Percentiles rank a stretch among this genome's conserved stretches.
Conservation (phyloP, 2,888 invertebrate species). For the Noctua pronuba region DNA sequence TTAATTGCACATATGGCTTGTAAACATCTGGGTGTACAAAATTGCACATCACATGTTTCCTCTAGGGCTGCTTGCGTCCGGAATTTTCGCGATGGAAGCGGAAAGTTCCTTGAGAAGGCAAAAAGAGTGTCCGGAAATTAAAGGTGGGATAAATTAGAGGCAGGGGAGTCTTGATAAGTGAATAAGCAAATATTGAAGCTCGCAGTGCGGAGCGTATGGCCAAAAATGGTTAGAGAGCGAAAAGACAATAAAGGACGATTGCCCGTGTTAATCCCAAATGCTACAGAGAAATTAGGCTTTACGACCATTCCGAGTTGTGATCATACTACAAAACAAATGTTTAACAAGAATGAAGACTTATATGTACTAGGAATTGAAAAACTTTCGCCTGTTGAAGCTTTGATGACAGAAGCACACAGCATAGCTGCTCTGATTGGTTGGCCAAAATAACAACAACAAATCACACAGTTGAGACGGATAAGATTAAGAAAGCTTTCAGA, state of each 20-base stretch:
- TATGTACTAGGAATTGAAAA: background rate
- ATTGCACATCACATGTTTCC: constrained; percentile 50
- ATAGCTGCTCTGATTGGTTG: background rate
- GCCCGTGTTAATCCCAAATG: background rate
- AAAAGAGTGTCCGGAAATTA: constrained; percentile 35
- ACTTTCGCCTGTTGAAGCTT: background rate
- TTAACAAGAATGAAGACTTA: too few relatives aligned
- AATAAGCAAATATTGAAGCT: constrained; percentile 21
- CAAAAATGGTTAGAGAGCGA: background rate
- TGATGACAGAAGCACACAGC: background rate
- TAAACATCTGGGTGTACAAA: constrained; percentile 56
- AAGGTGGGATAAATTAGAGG: constrained; percentile 7
- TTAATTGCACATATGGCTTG: constrained; percentile 54
- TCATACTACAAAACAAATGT: background rate
- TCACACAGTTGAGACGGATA: background rate
- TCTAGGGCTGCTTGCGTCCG: constrained; percentile 33
- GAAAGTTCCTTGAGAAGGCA: constrained; percentile 2
- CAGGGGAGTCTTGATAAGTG: constrained; percentile 1
- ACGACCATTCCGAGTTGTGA: background rate
- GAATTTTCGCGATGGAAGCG: background rate
- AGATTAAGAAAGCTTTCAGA: background rate
- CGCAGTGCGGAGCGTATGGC: background rate
- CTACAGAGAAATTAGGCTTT: background rate
- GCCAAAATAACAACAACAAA: background rate
- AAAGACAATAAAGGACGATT: background rate